A percentile compares a stretch with the other conserved stretches of the same genome.
Conservation (phyloP, 2,888 invertebrate genomes). For the Emesis castigata region DNA sequence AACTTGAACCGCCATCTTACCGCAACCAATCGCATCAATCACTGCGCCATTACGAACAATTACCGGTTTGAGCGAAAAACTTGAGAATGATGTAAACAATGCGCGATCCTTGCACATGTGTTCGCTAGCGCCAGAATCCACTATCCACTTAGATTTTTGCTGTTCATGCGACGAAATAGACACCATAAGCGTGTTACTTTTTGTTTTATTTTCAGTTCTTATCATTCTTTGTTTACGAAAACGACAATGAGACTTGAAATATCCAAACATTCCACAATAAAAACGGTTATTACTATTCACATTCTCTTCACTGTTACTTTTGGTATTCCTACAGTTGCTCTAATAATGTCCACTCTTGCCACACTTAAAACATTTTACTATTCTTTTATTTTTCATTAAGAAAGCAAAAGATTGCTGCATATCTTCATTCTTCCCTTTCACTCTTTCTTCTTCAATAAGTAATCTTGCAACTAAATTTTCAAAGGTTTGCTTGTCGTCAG, state of each 20-base stretch:
- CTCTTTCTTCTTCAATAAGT: conserved; percentile 62
- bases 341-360: conserved; percentile 24
- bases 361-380: conserved; percentile 32
- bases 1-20: too few relatives aligned
- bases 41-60: neutral
- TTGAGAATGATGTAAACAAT: neutral
- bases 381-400: neutral
- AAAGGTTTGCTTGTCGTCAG: conserved; percentile 47
- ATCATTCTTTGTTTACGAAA: conserved; percentile 8
- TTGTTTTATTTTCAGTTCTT: conserved; percentile 3
- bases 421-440: conserved; percentile 49
- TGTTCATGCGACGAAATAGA: neutral
- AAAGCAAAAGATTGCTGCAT: neutral
- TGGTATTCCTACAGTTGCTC: conserved; percentile 16
- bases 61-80: neutral
- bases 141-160: neutral
- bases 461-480: conserved; percentile 64
- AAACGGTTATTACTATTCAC: conserved; percentile 22
- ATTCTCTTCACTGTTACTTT: conserved; percentile 16
- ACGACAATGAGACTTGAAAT: conserved; percentile 19
- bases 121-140: neutral
- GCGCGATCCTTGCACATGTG: neutral
- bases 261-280: conserved; percentile 18
- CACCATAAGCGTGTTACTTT: neutral
- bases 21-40: neutral